These are phyloP conservation scores for Gephyroberyx darwinii DNA, from an alignment of 2,797 vertebrate genomes.

Conservation along the genomic window DNA sequence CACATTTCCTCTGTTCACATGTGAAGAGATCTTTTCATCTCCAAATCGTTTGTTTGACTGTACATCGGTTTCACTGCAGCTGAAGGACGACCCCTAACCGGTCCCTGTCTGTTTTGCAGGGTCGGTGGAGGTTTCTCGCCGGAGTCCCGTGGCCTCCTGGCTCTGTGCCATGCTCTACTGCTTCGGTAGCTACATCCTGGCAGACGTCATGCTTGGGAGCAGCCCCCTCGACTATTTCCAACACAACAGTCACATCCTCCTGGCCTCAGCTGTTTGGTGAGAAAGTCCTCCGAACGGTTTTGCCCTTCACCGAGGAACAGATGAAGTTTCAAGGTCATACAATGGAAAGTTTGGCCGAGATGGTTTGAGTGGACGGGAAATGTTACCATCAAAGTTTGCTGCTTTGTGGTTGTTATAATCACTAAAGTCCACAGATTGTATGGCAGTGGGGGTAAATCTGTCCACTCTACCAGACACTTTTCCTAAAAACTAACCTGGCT, in stretches of 20 bases:
- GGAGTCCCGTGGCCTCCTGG: constrained; percentile 95
- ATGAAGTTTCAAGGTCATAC: not conserved
- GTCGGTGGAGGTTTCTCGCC: constrained; percentile 90
- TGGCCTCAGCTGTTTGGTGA: constrained; percentile 97
- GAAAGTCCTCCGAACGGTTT: constrained; percentile 44
- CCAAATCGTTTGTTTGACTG: not conserved
- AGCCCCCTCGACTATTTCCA: constrained; percentile 92
- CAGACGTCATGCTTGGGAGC: constrained; percentile 91
- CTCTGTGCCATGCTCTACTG: constrained; percentile 99
- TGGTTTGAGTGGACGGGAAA: too few relatives aligned
- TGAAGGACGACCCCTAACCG: not conserved
- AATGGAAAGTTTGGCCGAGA: not conserved
- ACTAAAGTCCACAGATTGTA: too few relatives aligned
- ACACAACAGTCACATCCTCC: constrained; percentile 92
- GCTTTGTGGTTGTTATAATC: too few relatives aligned
- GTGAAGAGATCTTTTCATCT: not conserved
- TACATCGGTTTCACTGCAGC: not conserved
- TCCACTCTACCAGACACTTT: too few relatives aligned
- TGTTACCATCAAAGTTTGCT: too few relatives aligned
- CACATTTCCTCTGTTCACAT: not conserved
- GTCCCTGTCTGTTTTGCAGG: constrained; percentile 68
- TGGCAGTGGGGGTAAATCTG: too few relatives aligned
- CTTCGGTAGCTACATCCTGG: constrained; percentile 96
- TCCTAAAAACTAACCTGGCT: not conserved
- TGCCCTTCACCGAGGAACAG: not conserved